Evolutionary conservation across 2,113 vertebrate species (phyloP), one percentile per base, ranked within the genome.

Genomic region (Coturnix japonica): DNA sequence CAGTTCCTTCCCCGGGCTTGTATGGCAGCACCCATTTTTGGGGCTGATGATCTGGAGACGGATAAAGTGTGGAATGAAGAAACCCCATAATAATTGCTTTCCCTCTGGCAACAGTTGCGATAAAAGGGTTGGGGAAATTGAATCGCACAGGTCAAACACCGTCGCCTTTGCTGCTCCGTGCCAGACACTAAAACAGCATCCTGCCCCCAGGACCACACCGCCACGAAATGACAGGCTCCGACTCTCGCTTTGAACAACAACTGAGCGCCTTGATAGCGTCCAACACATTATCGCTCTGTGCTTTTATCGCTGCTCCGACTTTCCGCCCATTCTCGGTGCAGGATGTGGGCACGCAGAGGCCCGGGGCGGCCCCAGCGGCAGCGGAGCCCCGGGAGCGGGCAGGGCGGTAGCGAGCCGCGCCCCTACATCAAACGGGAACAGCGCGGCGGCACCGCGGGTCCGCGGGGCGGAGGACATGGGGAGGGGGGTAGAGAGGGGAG

Each of bases 221-320:
- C 47, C 84, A 43, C 57, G 33, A 91, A 77, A 95, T 95, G 78
- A 93, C 56, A 93, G 87, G 53, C 26, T 83, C 43, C 60, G 2
- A 20, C 56, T 47, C 53, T n/a, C 56, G 41, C 94, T 91, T 94
- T 91, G 91, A 96, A 92, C 78, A 82, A 17, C 77, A 41, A 46
- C 51, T 5, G 26, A 43, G 33, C 1, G 4, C 60, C 72, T 53
- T 39, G 71, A 85, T 54, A 85, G 69, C 51, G n/a, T 70, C 87
- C 90, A 69, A 81, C 17, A 3, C 61, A 16, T 78, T 89, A 83
- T 8, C 20, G 41, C 70, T 46, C 47, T 6, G 41, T 31, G 14
- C 41, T 92, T 79, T 93, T 73, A 91, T 89, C 65, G 53, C 11
- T 54, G 26, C 46, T 35, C 16, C 37, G 73, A 41, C 70, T 53